Evolutionary conservation across 1,140 invertebrate species (phyloP), one percentile per base, ranked within the genome.

Genomic region (Rhysida immarginata): DNA sequence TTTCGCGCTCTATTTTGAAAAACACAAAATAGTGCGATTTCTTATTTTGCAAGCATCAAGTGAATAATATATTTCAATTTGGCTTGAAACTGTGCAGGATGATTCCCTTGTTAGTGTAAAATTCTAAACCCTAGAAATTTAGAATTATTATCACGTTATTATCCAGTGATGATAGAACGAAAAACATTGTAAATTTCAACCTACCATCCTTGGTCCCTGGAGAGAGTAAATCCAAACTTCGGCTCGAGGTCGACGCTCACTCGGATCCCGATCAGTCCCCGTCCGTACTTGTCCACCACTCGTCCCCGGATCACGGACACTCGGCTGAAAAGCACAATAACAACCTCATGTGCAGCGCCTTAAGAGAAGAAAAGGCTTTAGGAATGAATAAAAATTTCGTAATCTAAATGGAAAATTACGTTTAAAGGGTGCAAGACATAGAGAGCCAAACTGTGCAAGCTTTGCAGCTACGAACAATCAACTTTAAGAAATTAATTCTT

Each of bases 291-390:
- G 46, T 90, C 89, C 54, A 96, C 80, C 58, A 98, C 92, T 73
- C 90, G 86, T 58, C 96, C 96, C 66, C 96, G 81, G 78, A 99
- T 95, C 64, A 99, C 93, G 63, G 95, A 94, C 63, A 96, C 93
- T 70, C 95, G 90, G 75, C 94, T 98, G 78, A 66, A 77, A 76
- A 61, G 64, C 23, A 55, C 25, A 54, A 59, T 21, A 44, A 48
- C 43, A 18, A 2, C 49, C 49, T 48, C 16, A 26, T 48, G 54
- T 55, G 24, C 13, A 43, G 51, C 14, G n/a, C n/a, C 35, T 26
- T 29, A 56, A 53, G n/a, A n/a, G n/a, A n/a, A 24, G 16, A 57
- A 58, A 55, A 42, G 13, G n/a, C n/a, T n/a, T n/a, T n/a, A 51
- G 54, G 24, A 18, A 59, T 55, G 35, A 53, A 54, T 29, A 58